A percentile compares a stretch with the other conserved stretches of the same genome.
These are phyloP conservation scores for Drosophila robusta DNA, from an alignment of 2,888 invertebrate genomes.

Conservation along the genomic window DNA sequence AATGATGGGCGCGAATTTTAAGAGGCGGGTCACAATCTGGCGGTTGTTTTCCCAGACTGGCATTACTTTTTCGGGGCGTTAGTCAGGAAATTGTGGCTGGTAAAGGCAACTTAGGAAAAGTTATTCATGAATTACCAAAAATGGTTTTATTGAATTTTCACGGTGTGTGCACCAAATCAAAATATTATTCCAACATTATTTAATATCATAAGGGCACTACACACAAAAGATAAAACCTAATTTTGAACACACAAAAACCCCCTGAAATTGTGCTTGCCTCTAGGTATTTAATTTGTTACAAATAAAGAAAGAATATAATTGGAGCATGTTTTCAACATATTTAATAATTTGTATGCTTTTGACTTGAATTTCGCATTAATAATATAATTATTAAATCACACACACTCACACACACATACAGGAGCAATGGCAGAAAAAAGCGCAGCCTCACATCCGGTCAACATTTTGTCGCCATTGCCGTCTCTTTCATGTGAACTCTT, in stretches of 20 bases:
- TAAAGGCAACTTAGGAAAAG: conserved; percentile 3
- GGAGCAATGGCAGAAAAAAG: conserved; percentile 65
- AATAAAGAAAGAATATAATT: conserved; percentile 6
- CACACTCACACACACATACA: conserved; percentile 15
- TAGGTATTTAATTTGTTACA: conserved; percentile 11
- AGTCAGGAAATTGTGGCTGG: conserved; percentile 67
- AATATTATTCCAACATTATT: background rate
- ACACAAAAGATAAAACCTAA: background rate
- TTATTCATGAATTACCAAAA: background rate
- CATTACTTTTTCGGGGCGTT: background rate
- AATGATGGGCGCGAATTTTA: conserved; percentile 32
- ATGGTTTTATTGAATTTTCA: background rate
- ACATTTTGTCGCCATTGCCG: conserved; percentile 80
- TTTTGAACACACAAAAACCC: background rate
- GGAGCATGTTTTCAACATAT: conserved; percentile 31
- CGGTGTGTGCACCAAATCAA: background rate
- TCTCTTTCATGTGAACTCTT: conserved; percentile 79
- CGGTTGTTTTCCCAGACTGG: conserved; percentile 49
- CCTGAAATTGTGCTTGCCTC: background rate
- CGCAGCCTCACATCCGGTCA: conserved; percentile 83
- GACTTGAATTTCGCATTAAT: conserved; percentile 76
- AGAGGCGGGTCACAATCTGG: conserved; percentile 7
- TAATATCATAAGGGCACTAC: background rate
- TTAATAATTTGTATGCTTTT: conserved; percentile 58
- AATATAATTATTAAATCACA: conserved; percentile 72